A percentile compares a stretch with the other conserved stretches of the same genome.
Evolutionary conservation across 2,113 vertebrate genomes (phyloP).

Genomic region (Pangasianodon gigas): DNA sequence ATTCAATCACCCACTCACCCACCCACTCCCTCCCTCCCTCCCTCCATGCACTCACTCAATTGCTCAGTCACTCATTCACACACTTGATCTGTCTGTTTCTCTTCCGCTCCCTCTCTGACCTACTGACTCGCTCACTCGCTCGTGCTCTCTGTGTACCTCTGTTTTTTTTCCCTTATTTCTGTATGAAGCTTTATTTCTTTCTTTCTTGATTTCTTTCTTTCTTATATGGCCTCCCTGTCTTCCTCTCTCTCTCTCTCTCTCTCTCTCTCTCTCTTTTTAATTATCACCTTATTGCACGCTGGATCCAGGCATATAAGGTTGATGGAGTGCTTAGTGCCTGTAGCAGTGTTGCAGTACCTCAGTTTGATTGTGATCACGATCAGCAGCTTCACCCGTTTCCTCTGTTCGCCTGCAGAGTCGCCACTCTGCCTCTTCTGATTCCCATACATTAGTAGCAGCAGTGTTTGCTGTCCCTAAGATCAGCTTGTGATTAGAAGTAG

Average conservation of each 20-base stretch:
- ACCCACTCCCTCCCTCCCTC: background rate
- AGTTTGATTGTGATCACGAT: conserved; percentile 18
- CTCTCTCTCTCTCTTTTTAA: conserved; percentile 39
- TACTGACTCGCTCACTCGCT: background rate
- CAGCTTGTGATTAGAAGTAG: conserved; percentile 52
- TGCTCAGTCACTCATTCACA: background rate
- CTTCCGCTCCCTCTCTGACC: background rate
- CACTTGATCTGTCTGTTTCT: no score
- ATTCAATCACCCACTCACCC: background rate
- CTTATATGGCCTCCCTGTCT: background rate
- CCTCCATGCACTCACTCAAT: background rate
- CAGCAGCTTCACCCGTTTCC: background rate
- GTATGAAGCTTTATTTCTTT: background rate
- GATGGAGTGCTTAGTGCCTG: conserved; percentile 6
- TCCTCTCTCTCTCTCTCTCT: background rate
- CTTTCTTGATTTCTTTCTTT: background rate
- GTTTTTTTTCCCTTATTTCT: background rate
- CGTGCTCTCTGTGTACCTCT: no score
- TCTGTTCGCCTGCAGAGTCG: conserved; percentile 15
- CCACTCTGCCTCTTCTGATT: conserved; percentile 9
- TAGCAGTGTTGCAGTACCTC: conserved; percentile 27
- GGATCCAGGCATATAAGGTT: background rate
- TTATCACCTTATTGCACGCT: conserved; percentile 13
- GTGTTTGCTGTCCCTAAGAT: conserved; percentile 46
- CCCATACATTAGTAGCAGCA: conserved; percentile 21